phyloP scores from a whole-genome alignment of 1,140 invertebrate species.

The Lasioglossum baleicum region DNA sequence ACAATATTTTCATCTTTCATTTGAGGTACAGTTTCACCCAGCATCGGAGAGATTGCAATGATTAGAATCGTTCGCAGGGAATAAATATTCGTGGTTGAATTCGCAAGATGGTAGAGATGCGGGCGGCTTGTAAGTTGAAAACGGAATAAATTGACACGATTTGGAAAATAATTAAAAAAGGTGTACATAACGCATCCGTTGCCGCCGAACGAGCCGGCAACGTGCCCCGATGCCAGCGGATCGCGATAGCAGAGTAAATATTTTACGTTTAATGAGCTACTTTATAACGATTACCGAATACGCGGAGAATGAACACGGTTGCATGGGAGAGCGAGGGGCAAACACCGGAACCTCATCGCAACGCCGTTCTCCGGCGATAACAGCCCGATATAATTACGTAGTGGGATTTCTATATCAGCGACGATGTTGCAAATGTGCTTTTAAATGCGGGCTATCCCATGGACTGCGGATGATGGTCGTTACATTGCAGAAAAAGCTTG shows the following conservation, averaged over 20 bases:
- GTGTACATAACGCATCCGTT: neutral
- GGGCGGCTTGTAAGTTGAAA: too few relatives aligned
- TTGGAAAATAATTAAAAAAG: too few relatives aligned
- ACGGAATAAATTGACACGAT: too few relatives aligned
- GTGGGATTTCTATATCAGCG: neutral
- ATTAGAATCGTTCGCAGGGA: too few relatives aligned
- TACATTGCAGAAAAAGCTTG: neutral
- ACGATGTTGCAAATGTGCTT: conserved; percentile 18
- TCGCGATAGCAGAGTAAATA: neutral
- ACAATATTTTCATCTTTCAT: too few relatives aligned
- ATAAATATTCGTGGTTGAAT: too few relatives aligned
- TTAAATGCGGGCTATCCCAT: neutral
- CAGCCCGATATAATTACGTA: conserved; percentile 10
- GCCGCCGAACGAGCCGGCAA: neutral
- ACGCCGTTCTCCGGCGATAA: neutral
- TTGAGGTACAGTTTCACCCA: too few relatives aligned
- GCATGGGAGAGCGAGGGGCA: neutral
- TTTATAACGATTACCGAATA: neutral
- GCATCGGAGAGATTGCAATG: too few relatives aligned
- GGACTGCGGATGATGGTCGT: neutral
- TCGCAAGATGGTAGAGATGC: too few relatives aligned
- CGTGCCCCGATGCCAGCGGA: too few relatives aligned
- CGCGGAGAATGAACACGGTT: neutral
- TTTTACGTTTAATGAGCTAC: conserved; percentile 1
- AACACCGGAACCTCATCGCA: conserved; percentile 1